These are phyloP conservation scores for Coelopa pilipes DNA, from an alignment of 2,888 invertebrate species.

Conservation along the genomic window DNA sequence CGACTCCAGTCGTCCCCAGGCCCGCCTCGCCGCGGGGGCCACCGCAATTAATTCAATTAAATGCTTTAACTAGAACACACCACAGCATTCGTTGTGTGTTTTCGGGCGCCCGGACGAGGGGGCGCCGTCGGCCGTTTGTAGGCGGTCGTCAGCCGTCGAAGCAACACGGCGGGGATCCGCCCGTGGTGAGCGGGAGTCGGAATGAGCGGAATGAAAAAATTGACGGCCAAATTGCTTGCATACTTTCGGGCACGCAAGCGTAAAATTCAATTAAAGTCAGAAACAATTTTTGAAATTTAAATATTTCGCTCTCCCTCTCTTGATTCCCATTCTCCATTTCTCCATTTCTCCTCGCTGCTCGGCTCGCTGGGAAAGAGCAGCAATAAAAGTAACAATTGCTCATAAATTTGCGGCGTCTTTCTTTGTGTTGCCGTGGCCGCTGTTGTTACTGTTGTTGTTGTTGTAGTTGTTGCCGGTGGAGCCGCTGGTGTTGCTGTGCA, in stretches of 20 bases:
- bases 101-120: no score
- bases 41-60: no score
- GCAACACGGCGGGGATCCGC: no score
- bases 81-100: no score
- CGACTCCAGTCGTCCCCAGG: no score
- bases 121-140: no score
- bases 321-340: neutral
- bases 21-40: no score
- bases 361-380: slow-evolving; percentile 30
- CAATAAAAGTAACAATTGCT: slow-evolving; percentile 43
- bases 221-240: slow-evolving; percentile 4
- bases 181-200: neutral
- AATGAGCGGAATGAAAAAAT: neutral
- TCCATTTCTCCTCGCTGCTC: neutral
- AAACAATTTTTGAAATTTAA: slow-evolving; percentile 33
- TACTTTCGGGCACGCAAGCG: slow-evolving; percentile 45
- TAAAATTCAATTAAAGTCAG: slow-evolving; percentile 50
- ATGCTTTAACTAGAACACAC: no score
- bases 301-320: no score
- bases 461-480: no score
- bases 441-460: neutral
- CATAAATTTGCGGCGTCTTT: slow-evolving; percentile 14
- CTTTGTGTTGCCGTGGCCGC: neutral
- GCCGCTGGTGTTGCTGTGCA: slow-evolving; percentile 37
- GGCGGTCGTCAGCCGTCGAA: no score